Conservation (phyloP, 2,113 vertebrate species). For the Typhlomys cinereus region DNA sequence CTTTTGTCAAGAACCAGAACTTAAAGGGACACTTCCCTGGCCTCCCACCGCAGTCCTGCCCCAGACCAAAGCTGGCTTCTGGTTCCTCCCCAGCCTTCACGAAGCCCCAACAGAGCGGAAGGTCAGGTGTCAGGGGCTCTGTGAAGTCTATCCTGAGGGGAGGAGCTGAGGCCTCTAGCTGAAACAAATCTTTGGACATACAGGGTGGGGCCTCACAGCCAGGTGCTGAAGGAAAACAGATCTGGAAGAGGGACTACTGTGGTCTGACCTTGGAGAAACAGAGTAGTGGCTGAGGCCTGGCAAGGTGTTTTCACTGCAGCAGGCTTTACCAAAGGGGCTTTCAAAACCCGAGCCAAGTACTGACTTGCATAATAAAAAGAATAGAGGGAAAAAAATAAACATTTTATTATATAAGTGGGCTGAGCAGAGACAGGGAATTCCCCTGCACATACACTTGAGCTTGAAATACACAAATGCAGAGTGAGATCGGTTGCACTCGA, state of each 20-base stretch:
- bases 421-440: constrained; percentile 21
- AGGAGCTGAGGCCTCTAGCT: constrained; percentile 53
- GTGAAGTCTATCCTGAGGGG: neutral
- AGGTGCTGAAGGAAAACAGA: constrained; percentile 29
- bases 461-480: constrained; percentile 14
- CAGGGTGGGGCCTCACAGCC: constrained; percentile 35
- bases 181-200: constrained; percentile 60
- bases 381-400: neutral
- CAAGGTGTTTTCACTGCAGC: neutral
- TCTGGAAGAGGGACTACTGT: neutral
- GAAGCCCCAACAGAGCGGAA: constrained; percentile 27
- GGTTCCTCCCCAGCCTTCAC: neutral
- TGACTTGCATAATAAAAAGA: neutral
- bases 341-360: neutral
- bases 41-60: neutral
- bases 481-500: neutral
- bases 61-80: neutral
- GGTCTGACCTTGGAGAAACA: too few relatives aligned
- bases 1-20: constrained; percentile 21
- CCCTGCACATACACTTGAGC: neutral
- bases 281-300: neutral
- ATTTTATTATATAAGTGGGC: neutral
- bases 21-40: neutral
- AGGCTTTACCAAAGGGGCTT: neutral
- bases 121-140: neutral